Evolutionary conservation across 2,113 vertebrate species (phyloP).

Genomic region (Cyanoramphus novaezelandiae): DNA sequence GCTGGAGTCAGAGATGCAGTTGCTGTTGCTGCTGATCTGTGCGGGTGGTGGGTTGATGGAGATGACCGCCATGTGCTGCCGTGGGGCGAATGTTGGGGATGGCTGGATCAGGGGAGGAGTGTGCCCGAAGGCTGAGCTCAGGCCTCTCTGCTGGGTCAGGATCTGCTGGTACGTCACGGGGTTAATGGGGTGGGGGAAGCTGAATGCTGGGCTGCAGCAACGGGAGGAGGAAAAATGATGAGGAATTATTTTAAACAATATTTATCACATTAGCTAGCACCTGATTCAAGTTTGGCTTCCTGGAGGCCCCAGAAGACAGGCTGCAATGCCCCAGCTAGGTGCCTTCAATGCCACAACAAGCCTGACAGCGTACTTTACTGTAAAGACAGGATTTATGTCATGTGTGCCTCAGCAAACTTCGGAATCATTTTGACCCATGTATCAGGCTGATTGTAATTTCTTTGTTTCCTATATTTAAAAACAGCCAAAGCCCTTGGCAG

Average conservation of each 20-base stretch:
- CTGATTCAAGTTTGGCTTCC: background rate
- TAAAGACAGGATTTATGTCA: fast-evolving
- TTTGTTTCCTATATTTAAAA: background rate
- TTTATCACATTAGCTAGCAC: background rate
- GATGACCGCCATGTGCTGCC: constrained; percentile 84
- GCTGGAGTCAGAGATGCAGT: constrained; percentile 75
- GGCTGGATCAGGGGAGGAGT: constrained; percentile 90
- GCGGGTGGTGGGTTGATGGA: constrained; percentile 72
- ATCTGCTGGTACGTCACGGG: constrained; percentile 96
- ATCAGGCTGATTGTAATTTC: background rate
- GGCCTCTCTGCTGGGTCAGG: constrained; percentile 88
- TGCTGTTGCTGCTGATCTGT: constrained; percentile 76
- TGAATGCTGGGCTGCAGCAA: constrained; percentile 88
- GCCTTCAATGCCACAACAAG: background rate
- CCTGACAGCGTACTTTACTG: background rate
- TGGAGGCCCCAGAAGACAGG: background rate
- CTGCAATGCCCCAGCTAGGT: background rate
- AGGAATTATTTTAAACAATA: background rate
- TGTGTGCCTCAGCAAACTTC: background rate
- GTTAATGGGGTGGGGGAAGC: constrained; percentile 93
- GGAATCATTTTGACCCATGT: background rate
- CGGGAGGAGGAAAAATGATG: background rate
- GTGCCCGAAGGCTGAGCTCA: constrained; percentile 91
- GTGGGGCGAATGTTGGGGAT: constrained; percentile 80
- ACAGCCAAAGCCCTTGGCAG: background rate